A percentile compares a stretch with the other conserved stretches of the same genome.
These are phyloP conservation scores for Spicauda simplicius DNA, from an alignment of 2,888 invertebrate genomes.

Conservation along the genomic window DNA sequence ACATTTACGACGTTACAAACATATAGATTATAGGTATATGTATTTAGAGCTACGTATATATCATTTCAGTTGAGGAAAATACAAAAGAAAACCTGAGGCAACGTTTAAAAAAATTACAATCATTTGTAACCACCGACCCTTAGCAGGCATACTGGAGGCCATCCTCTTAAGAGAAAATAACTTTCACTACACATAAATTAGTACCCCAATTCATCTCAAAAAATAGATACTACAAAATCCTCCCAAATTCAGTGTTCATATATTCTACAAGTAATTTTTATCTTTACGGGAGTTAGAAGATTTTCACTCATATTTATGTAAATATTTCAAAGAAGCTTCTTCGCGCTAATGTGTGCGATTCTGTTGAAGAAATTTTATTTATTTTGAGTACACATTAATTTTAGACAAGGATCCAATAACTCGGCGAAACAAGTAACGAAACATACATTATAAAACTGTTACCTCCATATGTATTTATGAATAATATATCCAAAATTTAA, in stretches of 20 bases:
- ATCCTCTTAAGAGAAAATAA: constrained; percentile 29
- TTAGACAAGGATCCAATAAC: too few species aligned
- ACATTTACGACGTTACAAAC: too few species aligned
- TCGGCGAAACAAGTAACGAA: too few species aligned
- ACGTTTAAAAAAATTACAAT: constrained; percentile 34
- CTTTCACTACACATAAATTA: constrained; percentile 33
- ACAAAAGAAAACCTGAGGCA: constrained; percentile 25
- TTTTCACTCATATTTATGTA: not conserved
- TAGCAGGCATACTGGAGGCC: constrained; percentile 21
- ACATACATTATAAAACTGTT: too few species aligned
- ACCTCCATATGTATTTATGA: too few species aligned
- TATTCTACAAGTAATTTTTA: not conserved
- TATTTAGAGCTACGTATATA: not conserved
- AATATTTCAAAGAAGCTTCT: not conserved
- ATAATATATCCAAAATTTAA: too few species aligned
- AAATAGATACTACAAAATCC: not conserved
- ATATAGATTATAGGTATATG: not conserved
- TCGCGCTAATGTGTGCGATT: too few species aligned
- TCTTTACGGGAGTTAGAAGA: too few species aligned
- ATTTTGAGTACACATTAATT: too few species aligned
- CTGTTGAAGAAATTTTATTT: too few species aligned
- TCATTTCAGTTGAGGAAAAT: constrained; percentile 13
- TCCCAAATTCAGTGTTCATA: not conserved
- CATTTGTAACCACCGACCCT: constrained; percentile 27
- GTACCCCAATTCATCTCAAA: constrained; percentile 8